Evolutionary conservation across 2,797 vertebrate species (phyloP).

Genomic region (Danio tinwini): DNA sequence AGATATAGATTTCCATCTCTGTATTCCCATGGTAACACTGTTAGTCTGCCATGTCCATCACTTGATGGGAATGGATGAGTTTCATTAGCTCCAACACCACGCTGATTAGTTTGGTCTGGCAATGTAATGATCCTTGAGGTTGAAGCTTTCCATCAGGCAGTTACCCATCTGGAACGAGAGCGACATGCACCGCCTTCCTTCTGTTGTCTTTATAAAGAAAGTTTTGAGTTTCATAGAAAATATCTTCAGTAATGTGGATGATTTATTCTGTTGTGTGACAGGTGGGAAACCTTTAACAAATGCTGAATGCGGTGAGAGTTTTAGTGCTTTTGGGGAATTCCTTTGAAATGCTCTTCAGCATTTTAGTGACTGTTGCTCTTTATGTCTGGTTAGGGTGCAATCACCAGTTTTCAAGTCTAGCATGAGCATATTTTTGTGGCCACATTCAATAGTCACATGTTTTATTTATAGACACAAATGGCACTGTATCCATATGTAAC

Average conservation of each 20-base stretch:
- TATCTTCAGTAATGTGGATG: background rate
- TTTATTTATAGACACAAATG: background rate
- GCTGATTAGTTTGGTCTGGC: conserved; percentile 50
- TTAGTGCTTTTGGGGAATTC: background rate
- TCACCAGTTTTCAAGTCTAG: background rate
- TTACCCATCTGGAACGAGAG: conserved; percentile 40
- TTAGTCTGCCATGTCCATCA: conserved; percentile 31
- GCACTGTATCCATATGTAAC: background rate
- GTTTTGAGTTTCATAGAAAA: conserved; percentile 4
- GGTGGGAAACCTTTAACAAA: background rate
- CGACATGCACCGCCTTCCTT: background rate
- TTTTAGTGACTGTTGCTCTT: background rate
- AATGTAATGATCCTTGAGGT: conserved; percentile 41
- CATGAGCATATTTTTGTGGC: background rate
- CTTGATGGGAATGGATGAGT: conserved; percentile 52
- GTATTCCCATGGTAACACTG: conserved; percentile 15
- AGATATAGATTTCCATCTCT: conserved; percentile 15
- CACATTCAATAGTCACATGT: background rate
- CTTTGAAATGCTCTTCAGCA: background rate
- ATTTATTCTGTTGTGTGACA: background rate
- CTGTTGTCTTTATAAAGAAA: conserved; percentile 9
- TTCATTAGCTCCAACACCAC: conserved; percentile 51
- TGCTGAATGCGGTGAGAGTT: background rate
- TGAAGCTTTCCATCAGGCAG: conserved; percentile 35
- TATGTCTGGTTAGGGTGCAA: background rate